These are phyloP conservation scores for Cheilosia pagana DNA, from an alignment of 2,888 invertebrate genomes.

Conservation along the genomic window DNA sequence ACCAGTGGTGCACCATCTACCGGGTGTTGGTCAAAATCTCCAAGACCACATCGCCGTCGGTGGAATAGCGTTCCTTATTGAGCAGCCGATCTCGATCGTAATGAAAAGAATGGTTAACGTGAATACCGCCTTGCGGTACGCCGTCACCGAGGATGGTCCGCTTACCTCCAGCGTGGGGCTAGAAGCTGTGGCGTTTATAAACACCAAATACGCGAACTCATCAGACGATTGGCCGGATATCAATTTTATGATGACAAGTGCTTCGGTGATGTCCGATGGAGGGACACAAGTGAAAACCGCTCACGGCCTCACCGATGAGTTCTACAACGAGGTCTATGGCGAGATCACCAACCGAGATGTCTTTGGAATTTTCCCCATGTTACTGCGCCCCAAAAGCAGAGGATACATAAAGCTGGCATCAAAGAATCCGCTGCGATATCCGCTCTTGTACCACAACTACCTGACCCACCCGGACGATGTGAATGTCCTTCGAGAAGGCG, in stretches of 20 bases:
- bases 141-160: slow-evolving; percentile 93
- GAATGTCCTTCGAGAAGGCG: slow-evolving; percentile 91
- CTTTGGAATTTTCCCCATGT: slow-evolving; percentile 94
- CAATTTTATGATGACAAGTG: slow-evolving; percentile 94
- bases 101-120: slow-evolving; percentile 92
- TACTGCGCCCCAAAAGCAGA: slow-evolving; percentile 93
- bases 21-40: slow-evolving; percentile 93
- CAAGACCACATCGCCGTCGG: slow-evolving; percentile 96
- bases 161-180: slow-evolving; percentile 93
- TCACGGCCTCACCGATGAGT: slow-evolving; percentile 92
- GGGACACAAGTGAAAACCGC: slow-evolving; percentile 91
- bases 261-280: slow-evolving; percentile 93
- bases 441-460: slow-evolving; percentile 95
- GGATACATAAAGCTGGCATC: slow-evolving; percentile 91
- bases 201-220: slow-evolving; percentile 93
- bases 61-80: slow-evolving; percentile 91
- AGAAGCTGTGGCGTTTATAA: slow-evolving; percentile 94
- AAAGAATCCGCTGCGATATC: slow-evolving; percentile 90
- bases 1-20: slow-evolving; percentile 89
- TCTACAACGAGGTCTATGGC: slow-evolving; percentile 90
- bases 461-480: slow-evolving; percentile 94
- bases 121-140: slow-evolving; percentile 92
- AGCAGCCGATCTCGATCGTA: slow-evolving; percentile 91
- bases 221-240: slow-evolving; percentile 96
- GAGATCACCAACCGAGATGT: slow-evolving; percentile 90